Percentiles rank a stretch among this genome's conserved stretches.
Conservation (phyloP, 2,113 vertebrate genomes). For the Parotia lawesii region DNA sequence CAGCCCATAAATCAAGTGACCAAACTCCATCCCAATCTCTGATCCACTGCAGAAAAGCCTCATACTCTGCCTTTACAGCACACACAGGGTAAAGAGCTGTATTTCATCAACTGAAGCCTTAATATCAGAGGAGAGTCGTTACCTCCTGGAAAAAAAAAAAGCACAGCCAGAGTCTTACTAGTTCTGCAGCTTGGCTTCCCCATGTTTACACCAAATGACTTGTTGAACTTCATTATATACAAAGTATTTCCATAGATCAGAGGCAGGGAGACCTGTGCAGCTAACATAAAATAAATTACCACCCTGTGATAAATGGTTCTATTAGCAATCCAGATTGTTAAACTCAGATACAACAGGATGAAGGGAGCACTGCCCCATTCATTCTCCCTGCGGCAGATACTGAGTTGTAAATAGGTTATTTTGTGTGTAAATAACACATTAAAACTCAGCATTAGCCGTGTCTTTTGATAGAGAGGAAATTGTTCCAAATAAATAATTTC, state of each 20-base stretch:
- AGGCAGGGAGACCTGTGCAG: slow-evolving; percentile 79
- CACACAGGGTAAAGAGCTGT: neutral
- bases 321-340: slow-evolving; percentile 99
- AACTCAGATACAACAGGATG: slow-evolving; percentile 90
- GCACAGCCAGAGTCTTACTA: neutral
- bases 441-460: slow-evolving; percentile 93
- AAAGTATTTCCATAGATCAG: slow-evolving; percentile 84
- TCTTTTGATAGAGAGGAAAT: slow-evolving; percentile 91
- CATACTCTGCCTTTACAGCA: slow-evolving; percentile 14
- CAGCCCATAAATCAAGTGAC: slow-evolving; percentile 48
- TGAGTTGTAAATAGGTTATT: slow-evolving; percentile 92
- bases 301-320: slow-evolving; percentile 96
- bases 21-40: slow-evolving; percentile 16
- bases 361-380: slow-evolving; percentile 83
- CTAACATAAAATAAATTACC: slow-evolving; percentile 84
- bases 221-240: slow-evolving; percentile 73
- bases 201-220: slow-evolving; percentile 53
- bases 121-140: slow-evolving; percentile 29
- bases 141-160: slow-evolving; percentile 6
- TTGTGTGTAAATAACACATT: slow-evolving; percentile 99
- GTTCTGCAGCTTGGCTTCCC: slow-evolving; percentile 48
- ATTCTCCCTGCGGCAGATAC: slow-evolving; percentile 80
- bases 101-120: slow-evolving; percentile 46
- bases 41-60: slow-evolving; percentile 19
- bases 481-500: slow-evolving; percentile 93